Conservation (phyloP, 1,140 invertebrate species). For the Drepana arcuata region DNA sequence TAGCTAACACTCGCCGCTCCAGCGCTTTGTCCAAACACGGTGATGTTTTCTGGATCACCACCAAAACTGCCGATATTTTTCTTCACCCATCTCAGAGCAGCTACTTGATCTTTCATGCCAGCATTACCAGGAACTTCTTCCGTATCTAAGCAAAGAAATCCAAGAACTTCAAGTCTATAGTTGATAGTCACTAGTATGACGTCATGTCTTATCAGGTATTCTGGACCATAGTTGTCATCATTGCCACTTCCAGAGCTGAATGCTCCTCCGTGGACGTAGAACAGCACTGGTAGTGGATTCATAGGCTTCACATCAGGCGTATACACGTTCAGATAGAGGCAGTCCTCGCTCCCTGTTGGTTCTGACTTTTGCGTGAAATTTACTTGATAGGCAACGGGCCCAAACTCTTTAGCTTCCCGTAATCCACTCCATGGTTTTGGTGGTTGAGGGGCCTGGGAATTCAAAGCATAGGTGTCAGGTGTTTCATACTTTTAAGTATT, state of each 20-base stretch:
- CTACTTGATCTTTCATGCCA: conserved; percentile 77
- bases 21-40: conserved; percentile 73
- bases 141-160: conserved; percentile 60
- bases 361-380: conserved; percentile 9
- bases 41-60: conserved; percentile 76
- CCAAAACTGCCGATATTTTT: conserved; percentile 78
- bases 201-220: conserved; percentile 74
- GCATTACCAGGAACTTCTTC: conserved; percentile 78
- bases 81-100: conserved; percentile 75
- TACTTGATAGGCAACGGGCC: conserved; percentile 25
- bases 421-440: conserved; percentile 36
- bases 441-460: conserved; percentile 35
- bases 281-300: conserved; percentile 40
- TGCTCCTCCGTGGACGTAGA: conserved; percentile 59
- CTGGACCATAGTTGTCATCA: conserved; percentile 71
- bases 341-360: conserved; percentile 32
- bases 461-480: conserved; percentile 1
- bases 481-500: too few species aligned
- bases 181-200: conserved; percentile 74
- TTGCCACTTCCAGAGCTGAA: conserved; percentile 67
- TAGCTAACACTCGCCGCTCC: conserved; percentile 66
- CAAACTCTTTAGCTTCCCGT: conserved; percentile 25
- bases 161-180: conserved; percentile 25
- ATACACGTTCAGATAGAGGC: conserved; percentile 42
- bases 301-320: conserved; percentile 21